A percentile compares a stretch with the other conserved stretches of the same genome.
Evolutionary conservation across 2,113 vertebrate genomes (phyloP).

Genomic region (Rhinolophus ferrumequinum): DNA sequence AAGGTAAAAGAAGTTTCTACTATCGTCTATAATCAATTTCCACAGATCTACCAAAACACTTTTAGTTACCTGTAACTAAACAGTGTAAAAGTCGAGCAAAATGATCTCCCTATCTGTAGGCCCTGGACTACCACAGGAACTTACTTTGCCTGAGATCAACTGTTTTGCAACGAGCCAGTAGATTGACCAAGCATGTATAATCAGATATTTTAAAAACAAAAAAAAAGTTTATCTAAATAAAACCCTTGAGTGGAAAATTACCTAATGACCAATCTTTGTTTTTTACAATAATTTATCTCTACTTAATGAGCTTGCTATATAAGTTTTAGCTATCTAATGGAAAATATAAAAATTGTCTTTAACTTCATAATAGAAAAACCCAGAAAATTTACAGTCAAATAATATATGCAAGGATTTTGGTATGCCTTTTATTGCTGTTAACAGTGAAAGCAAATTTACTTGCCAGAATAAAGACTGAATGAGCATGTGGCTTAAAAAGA

Average conservation of each 20-base stretch:
- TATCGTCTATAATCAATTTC: background rate
- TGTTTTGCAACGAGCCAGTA: background rate
- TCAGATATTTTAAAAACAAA: background rate
- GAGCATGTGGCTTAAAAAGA: background rate
- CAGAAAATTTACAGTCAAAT: background rate
- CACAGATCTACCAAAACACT: background rate
- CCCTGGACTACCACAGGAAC: background rate
- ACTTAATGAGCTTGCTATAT: background rate
- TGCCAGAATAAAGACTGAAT: background rate
- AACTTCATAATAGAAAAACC: background rate
- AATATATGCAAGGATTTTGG: background rate
- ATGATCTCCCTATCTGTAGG: background rate
- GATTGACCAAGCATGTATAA: background rate
- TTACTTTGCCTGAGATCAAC: background rate
- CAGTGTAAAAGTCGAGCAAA: background rate
- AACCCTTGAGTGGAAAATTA: background rate
- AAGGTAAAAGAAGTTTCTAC: background rate
- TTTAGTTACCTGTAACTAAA: background rate
- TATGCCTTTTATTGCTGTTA: background rate
- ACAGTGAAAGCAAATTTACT: background rate
- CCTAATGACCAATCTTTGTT: background rate
- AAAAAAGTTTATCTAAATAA: background rate
- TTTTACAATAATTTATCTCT: background rate
- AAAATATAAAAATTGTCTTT: constrained; percentile 9
- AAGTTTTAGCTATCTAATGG: background rate